These are phyloP conservation scores for Leptestheria dahalacensis DNA, from an alignment of 1,140 invertebrate species.

Conservation along the genomic window DNA sequence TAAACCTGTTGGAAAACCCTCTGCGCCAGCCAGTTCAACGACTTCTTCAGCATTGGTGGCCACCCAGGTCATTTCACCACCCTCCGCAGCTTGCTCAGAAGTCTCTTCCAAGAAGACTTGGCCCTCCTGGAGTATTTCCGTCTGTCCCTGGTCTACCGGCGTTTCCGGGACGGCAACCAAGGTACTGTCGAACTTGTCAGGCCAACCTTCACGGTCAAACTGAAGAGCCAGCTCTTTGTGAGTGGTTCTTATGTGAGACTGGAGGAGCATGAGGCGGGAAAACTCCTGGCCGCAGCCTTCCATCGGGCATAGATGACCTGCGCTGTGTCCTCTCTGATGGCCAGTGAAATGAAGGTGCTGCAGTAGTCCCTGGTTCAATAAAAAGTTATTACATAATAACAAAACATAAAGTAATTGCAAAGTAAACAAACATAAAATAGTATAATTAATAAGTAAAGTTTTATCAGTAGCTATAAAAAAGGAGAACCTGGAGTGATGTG, in stretches of 20 bases:
- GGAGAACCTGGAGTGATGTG: conserved; percentile 2
- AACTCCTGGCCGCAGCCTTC: conserved; percentile 9
- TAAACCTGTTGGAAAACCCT: background rate
- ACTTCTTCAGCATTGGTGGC: conserved; percentile 5
- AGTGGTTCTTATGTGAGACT: conserved; percentile 8
- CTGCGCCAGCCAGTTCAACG: background rate
- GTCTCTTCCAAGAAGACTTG: background rate
- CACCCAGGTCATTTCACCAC: conserved; percentile 7
- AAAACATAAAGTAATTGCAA: too few relatives aligned
- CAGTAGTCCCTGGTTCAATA: background rate
- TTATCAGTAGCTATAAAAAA: background rate
- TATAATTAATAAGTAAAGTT: background rate
- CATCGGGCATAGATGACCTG: conserved; percentile 2
- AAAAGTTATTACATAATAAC: background rate
- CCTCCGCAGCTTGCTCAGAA: conserved; percentile 4
- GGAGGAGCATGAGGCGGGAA: conserved; percentile 10
- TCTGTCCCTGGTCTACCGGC: background rate
- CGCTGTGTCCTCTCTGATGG: background rate
- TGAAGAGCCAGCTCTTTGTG: conserved; percentile 11
- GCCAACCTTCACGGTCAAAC: conserved; percentile 14
- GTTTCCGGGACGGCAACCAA: background rate
- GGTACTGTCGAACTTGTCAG: conserved; percentile 2
- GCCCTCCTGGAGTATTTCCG: conserved; percentile 7
- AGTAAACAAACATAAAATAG: too few relatives aligned
- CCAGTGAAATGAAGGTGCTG: conserved; percentile 7